Percentiles rank a stretch among this genome's conserved stretches.
phyloP scores from a whole-genome alignment of 1,140 invertebrate genomes.

The Eupeodes corollae region DNA sequence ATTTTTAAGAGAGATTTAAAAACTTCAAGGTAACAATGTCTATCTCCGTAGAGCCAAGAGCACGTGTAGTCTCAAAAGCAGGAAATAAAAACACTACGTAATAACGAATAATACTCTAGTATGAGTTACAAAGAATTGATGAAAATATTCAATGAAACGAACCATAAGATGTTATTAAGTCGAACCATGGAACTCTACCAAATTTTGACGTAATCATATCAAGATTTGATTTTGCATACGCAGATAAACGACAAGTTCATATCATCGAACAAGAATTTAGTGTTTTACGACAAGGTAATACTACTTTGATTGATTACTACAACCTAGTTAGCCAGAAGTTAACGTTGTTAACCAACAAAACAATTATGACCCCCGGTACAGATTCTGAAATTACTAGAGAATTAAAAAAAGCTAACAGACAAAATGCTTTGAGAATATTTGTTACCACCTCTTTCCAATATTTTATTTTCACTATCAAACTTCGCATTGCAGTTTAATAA shows the following conservation, averaged over 20 bases:
- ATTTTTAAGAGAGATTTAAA: too few species aligned
- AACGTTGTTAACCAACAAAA: too few species aligned
- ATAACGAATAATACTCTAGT: too few species aligned
- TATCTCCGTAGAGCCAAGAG: too few species aligned
- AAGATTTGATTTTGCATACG: constrained; percentile 1
- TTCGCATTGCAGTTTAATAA: background rate
- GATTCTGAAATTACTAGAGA: background rate
- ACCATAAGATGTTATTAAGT: too few species aligned
- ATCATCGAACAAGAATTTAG: background rate
- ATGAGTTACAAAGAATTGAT: too few species aligned
- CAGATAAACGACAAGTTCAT: background rate
- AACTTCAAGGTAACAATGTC: too few species aligned
- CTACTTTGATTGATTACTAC: background rate
- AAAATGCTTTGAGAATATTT: background rate
- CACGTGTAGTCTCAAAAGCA: too few species aligned
- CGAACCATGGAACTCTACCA: background rate
- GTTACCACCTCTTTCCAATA: background rate
- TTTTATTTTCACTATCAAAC: background rate
- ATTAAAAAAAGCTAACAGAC: background rate
- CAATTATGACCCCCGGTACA: constrained; percentile 1
- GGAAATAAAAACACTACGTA: too few species aligned
- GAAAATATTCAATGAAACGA: too few species aligned
- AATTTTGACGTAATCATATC: constrained; percentile 2
- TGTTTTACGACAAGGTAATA: background rate
- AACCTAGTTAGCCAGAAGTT: background rate